Evolutionary conservation across 2,888 invertebrate species (phyloP).

Genomic region (Drosophila nigricruria): DNA sequence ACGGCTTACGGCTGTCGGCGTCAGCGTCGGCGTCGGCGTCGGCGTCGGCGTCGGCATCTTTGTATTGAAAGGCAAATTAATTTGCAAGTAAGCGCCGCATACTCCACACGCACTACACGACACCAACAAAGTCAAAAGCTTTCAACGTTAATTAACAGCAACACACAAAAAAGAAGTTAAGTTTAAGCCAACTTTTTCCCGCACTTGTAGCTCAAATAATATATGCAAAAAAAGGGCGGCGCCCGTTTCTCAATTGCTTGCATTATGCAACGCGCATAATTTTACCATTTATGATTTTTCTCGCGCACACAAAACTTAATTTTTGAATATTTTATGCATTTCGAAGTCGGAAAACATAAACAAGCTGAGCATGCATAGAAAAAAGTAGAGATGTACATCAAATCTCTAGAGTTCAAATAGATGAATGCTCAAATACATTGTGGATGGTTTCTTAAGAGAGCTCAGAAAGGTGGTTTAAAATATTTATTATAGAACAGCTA

Average conservation of each 20-base stretch:
- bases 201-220: conserved; percentile 31
- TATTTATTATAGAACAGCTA: background rate
- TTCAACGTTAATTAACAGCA: conserved; percentile 59
- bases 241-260: conserved; percentile 44
- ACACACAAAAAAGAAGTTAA: conserved; percentile 11
- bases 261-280: conserved; percentile 69
- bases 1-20: background rate
- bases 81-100: conserved; percentile 68
- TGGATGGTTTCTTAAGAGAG: background rate
- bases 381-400: background rate
- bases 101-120: conserved; percentile 57
- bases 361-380: background rate
- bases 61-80: conserved; percentile 68
- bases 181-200: conserved; percentile 28
- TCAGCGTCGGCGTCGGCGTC: background rate
- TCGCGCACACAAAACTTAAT: conserved; percentile 22
- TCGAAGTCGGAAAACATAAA: background rate
- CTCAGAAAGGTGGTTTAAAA: background rate
- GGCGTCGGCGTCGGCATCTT: conserved; percentile 38
- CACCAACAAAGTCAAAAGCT: conserved; percentile 28
- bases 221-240: conserved; percentile 52
- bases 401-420: background rate
- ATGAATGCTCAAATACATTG: background rate
- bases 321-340: conserved; percentile 36
- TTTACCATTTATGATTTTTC: conserved; percentile 40